Conservation (phyloP, 2,113 vertebrate species). For the Heterochromis multidens region DNA sequence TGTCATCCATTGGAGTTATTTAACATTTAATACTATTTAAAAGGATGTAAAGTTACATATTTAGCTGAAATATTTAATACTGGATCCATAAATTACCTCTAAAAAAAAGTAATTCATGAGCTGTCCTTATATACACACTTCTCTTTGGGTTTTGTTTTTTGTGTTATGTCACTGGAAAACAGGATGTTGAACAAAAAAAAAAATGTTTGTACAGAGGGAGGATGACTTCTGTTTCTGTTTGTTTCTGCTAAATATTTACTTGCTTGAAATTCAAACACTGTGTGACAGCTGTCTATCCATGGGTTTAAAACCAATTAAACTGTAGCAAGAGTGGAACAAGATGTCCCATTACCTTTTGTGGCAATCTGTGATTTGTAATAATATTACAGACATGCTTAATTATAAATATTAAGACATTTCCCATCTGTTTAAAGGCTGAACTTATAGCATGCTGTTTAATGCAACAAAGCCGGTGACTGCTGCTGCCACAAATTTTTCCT, state of each 20-base stretch:
- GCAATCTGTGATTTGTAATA: too few relatives aligned
- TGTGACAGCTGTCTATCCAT: not conserved
- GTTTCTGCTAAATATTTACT: not conserved
- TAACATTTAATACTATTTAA: not conserved
- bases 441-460: not conserved
- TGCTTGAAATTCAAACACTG: not conserved
- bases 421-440: not conserved
- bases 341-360: not conserved
- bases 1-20: not conserved
- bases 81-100: too few relatives aligned
- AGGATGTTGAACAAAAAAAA: not conserved
- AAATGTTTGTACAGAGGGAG: not conserved
- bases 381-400: not conserved
- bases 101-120: not conserved
- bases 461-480: not conserved
- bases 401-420: not conserved
- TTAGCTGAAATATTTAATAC: not conserved
- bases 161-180: not conserved
- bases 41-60: not conserved
- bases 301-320: not conserved
- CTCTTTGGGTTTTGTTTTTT: not conserved
- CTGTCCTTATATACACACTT: too few relatives aligned
- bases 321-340: not conserved
- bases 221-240: not conserved
- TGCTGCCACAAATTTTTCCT: conserved; percentile 42